phyloP scores from a whole-genome alignment of 2,888 invertebrate species.

The Hydriomena furcata region DNA sequence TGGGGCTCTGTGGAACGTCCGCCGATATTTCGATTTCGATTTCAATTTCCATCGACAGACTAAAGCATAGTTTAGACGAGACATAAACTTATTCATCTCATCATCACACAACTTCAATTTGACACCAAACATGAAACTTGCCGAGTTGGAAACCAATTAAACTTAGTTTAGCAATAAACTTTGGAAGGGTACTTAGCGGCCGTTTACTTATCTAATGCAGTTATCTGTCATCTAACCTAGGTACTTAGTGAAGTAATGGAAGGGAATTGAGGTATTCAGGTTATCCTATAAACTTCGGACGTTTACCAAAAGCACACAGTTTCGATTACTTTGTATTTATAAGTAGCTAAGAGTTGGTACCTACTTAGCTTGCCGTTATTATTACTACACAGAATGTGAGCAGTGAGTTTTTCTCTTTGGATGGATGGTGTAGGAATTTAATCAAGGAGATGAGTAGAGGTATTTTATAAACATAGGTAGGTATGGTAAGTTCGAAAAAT shows the following conservation, averaged over 20 bases:
- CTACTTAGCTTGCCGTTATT: too few relatives aligned
- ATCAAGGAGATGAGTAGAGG: constrained; percentile 8
- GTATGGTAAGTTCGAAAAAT: too few relatives aligned
- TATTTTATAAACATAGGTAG: too few relatives aligned
- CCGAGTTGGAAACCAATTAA: constrained; percentile 20
- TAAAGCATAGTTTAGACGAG: background rate
- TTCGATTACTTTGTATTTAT: too few relatives aligned
- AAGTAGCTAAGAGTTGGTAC: too few relatives aligned
- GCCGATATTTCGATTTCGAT: too few relatives aligned
- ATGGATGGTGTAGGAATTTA: constrained; percentile 4
- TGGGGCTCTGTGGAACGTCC: too few relatives aligned
- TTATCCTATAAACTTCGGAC: background rate
- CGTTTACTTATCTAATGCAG: constrained; percentile 16
- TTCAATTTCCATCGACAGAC: too few relatives aligned
- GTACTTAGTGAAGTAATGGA: background rate
- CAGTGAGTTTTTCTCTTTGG: too few relatives aligned
- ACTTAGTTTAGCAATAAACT: constrained; percentile 17
- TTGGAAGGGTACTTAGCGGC: constrained; percentile 6
- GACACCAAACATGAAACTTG: constrained; percentile 10
- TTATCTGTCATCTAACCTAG: constrained; percentile 3
- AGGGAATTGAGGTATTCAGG: background rate
- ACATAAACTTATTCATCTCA: constrained; percentile 18
- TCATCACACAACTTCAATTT: constrained; percentile 9
- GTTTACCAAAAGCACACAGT: background rate
- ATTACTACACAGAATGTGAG: too few relatives aligned